Conservation (phyloP, 2,888 invertebrate species). For the Epistrophe eligans region DNA sequence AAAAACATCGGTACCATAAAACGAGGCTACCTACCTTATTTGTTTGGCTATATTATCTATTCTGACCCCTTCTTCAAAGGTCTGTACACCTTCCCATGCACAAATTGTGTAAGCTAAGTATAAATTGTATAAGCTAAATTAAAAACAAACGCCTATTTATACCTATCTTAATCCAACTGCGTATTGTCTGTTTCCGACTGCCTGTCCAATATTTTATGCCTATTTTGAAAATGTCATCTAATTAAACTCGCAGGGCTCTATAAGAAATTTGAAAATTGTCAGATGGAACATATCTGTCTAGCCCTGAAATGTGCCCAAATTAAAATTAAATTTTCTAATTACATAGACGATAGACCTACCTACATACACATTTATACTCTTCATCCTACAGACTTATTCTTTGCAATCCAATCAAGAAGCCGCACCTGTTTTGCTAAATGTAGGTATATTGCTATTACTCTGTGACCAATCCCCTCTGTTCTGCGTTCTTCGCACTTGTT, state of each 20-base stretch:
- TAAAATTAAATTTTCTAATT: slow-evolving; percentile 71
- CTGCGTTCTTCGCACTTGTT: background rate
- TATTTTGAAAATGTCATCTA: slow-evolving; percentile 37
- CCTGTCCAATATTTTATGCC: slow-evolving; percentile 24
- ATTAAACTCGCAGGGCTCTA: slow-evolving; percentile 53
- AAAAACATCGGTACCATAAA: no score
- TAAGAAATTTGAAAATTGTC: slow-evolving; percentile 56
- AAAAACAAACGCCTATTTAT: background rate
- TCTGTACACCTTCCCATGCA: background rate
- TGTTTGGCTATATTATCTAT: no score
- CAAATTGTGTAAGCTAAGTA: background rate
- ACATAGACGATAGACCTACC: slow-evolving; percentile 3
- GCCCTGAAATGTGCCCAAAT: slow-evolving; percentile 31
- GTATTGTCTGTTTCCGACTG: slow-evolving; percentile 8
- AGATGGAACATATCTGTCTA: slow-evolving; percentile 50
- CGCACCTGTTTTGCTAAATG: slow-evolving; percentile 56
- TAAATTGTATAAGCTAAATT: background rate
- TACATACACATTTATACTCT: background rate
- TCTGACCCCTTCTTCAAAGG: no score
- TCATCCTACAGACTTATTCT: background rate
- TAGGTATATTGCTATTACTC: slow-evolving; percentile 2
- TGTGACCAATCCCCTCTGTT: slow-evolving; percentile 7
- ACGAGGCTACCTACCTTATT: no score
- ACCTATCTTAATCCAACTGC: background rate
- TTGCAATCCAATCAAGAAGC: slow-evolving; percentile 26